phyloP scores from a whole-genome alignment of 1,140 invertebrate genomes.

The Cotesia vestalis region DNA sequence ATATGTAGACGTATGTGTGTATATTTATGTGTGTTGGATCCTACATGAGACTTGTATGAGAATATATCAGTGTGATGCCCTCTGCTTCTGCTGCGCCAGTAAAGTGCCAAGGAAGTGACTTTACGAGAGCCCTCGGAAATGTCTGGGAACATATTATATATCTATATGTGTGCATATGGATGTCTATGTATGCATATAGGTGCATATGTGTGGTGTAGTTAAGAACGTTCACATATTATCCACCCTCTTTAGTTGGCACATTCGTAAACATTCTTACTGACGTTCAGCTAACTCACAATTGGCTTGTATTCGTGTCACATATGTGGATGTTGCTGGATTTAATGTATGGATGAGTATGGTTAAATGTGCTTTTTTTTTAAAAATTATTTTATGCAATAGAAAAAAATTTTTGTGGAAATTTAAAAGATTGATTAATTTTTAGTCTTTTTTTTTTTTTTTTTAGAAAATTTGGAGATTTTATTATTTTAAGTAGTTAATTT shows the following conservation, averaged over 20 bases:
- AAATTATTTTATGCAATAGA: too few species aligned
- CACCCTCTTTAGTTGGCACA: slow-evolving; percentile 50
- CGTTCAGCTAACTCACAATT: not conserved
- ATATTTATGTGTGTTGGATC: not conserved
- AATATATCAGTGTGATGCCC: not conserved
- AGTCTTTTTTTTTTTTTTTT: too few species aligned
- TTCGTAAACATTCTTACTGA: slow-evolving; percentile 60
- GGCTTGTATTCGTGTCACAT: too few species aligned
- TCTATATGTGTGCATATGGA: too few species aligned
- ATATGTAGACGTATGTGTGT: not conserved
- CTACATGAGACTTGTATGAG: not conserved
- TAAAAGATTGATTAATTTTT: too few species aligned
- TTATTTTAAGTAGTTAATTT: too few species aligned
- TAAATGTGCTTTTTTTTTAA: too few species aligned
- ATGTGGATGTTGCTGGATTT: too few species aligned
- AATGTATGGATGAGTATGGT: too few species aligned
- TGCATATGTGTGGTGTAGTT: not conserved
- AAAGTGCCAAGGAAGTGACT: slow-evolving; percentile 45
- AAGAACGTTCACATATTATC: slow-evolving; percentile 50
- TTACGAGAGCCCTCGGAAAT: slow-evolving; percentile 54
- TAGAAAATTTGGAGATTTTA: too few species aligned
- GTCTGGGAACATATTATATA: slow-evolving; percentile 38
- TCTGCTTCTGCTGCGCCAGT: slow-evolving; percentile 8
- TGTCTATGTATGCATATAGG: too few species aligned
- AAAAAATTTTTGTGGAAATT: too few species aligned